A percentile compares a stretch with the other conserved stretches of the same genome.
Evolutionary conservation across 1,140 invertebrate species (phyloP).

Genomic region (Platorchestia sp.): DNA sequence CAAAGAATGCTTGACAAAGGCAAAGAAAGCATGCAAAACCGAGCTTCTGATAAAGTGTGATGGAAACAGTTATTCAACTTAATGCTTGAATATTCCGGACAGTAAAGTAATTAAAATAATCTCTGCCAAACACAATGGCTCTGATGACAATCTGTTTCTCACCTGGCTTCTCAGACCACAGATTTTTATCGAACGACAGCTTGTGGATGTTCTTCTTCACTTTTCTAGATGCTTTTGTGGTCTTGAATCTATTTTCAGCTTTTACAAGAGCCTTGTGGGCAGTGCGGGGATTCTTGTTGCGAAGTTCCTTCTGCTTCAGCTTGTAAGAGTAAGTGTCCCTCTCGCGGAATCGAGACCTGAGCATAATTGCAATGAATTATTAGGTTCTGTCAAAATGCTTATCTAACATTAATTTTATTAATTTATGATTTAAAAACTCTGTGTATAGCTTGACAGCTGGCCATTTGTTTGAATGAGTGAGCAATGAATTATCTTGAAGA

Average conservation of each 20-base stretch:
- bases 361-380: neutral
- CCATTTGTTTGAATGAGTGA: neutral
- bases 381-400: neutral
- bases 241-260: neutral
- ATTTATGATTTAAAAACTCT: neutral
- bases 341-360: conserved; percentile 23
- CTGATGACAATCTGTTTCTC: neutral
- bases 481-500: too few species aligned
- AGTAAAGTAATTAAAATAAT: neutral
- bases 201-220: neutral
- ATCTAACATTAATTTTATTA: neutral
- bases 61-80: too few species aligned
- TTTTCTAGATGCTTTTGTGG: conserved; percentile 32
- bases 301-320: neutral
- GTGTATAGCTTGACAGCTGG: neutral
- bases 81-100: too few species aligned
- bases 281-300: neutral
- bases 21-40: too few species aligned
- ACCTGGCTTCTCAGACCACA: conserved; percentile 19
- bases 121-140: neutral
- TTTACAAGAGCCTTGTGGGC: neutral
- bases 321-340: neutral
- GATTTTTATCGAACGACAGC: neutral
- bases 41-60: too few species aligned
- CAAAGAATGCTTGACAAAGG: too few species aligned